Evolutionary conservation across 2,888 invertebrate species (phyloP), one percentile per base, ranked within the genome.

Genomic region (Cryptosula pallasiana): DNA sequence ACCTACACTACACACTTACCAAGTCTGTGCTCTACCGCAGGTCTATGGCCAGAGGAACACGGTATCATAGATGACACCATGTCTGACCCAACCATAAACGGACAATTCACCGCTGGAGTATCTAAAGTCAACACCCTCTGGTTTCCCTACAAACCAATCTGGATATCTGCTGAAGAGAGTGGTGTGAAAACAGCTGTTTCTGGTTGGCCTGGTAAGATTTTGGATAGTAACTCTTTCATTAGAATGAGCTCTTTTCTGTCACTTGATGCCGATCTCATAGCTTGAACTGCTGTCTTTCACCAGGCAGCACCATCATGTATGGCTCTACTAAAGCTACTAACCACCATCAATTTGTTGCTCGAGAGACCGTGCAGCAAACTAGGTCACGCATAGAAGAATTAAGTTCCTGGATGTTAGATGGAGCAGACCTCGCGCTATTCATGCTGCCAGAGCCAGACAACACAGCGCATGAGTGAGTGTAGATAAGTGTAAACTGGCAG

Each of bases 1-100:
- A n/a, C n/a, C n/a, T n/a, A n/a, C n/a, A n/a, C n/a, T n/a, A n/a
- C n/a, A n/a, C n/a, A n/a, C n/a, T n/a, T n/a, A n/a, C n/a, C n/a
- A n/a, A n/a, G n/a, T n/a, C n/a, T 45, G 45, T 45, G 9, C 9
- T 20, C 9, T n/a, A 5, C n/a, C n/a, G 32, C 34, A 63, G 63
- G 63, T 9, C n/a, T 63, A 5, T 63, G 63, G 63, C 63, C 63
- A 13, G 63, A 63, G 32, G 63, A 63, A 34, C 63, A 63, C n/a
- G 63, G 63, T 13, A n/a, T 63, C 32, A 25, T 63, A 32, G 63
- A 63, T 32, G 63, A 63, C 63, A 63, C 13, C 32, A 63, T 63
- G 63, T 9, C 29, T 32, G 63, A 63, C 63, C 63, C 63, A 13
- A 63, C 27, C 5, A 63, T 63, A 5, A 32, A 9, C 3, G 32